Base-by-base conservation (phyloP, 2,113 vertebrate species). In the Leptobrachium leishanense region DNA sequence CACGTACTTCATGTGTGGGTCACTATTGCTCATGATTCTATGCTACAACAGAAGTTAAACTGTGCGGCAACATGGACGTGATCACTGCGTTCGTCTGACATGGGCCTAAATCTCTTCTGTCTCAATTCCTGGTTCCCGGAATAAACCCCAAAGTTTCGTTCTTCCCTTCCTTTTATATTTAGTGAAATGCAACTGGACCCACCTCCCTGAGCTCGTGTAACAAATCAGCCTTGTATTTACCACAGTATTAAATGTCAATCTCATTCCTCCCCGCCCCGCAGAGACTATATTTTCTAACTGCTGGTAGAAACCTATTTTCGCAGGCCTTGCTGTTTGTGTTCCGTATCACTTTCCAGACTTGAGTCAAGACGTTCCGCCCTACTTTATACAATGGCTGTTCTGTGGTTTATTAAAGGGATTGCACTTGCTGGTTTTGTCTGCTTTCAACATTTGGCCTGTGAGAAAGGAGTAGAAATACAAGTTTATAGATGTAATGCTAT, bases 241-340 rank as follows among this genome's bases (percentile, higher is more conserved):
- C 8, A 15, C 13, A 13, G 11, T 62, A 62, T 62, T 9, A 7
- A 62, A 42, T 7, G 40, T 68, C 65, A 85, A 85, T 76, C 73
- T 85, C 85, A 76, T 53, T 75, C 82, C 5, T 57, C 79, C 79
- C 20, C 20, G 20, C 20, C 20, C 79, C 85, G 83, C 82, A 83
- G 83, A 72, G 65, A 84, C 2, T 46, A 82, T 77, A 68, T 68
- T 50, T 54, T 84, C 41, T 2, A 0, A 77, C 0, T 0, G 43
- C 75, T 83, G 67, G 0, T 7, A 68, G 63, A 54, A 78, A 78
- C 79, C 82, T 74, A 68, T 82, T 74, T 82, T 84, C 75, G 83
- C 84, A 82, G 2, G 63, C 39, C 64, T 43, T 13, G 46, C 79
- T 83, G 72, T 79, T 82, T 76, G 57, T 77, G 77, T 44, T 72